Evolutionary conservation across 2,113 vertebrate genomes (phyloP).

Genomic region (Psammodynastes pulverulentus): DNA sequence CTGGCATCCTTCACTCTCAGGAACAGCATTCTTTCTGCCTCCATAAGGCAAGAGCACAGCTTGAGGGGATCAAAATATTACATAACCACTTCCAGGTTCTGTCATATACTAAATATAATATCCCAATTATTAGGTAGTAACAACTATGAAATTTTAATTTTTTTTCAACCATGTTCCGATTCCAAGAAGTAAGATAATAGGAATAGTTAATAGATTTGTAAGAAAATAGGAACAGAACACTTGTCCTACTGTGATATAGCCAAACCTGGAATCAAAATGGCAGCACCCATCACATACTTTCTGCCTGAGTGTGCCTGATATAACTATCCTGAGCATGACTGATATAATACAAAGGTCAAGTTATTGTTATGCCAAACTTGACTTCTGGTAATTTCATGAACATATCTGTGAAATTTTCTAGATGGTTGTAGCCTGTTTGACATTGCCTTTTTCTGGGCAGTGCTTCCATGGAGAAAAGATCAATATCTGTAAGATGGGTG

Average conservation of each 20-base stretch:
- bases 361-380: neutral
- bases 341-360: neutral
- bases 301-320: neutral
- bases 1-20: neutral
- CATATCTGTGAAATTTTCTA: neutral
- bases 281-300: neutral
- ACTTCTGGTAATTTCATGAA: neutral
- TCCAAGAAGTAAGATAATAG: neutral
- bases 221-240: neutral
- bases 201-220: neutral
- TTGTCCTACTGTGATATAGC: neutral
- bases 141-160: neutral
- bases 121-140: neutral
- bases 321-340: neutral
- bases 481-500: neutral
- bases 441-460: neutral
- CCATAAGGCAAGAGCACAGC: neutral
- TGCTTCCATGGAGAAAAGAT: neutral
- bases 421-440: neutral
- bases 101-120: neutral
- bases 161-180: neutral
- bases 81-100: neutral
- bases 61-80: neutral
- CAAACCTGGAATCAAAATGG: neutral
- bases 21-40: neutral